A percentile compares a stretch with the other conserved stretches of the same genome.
Evolutionary conservation across 2,113 vertebrate species (phyloP).

Genomic region (Passer domesticus): DNA sequence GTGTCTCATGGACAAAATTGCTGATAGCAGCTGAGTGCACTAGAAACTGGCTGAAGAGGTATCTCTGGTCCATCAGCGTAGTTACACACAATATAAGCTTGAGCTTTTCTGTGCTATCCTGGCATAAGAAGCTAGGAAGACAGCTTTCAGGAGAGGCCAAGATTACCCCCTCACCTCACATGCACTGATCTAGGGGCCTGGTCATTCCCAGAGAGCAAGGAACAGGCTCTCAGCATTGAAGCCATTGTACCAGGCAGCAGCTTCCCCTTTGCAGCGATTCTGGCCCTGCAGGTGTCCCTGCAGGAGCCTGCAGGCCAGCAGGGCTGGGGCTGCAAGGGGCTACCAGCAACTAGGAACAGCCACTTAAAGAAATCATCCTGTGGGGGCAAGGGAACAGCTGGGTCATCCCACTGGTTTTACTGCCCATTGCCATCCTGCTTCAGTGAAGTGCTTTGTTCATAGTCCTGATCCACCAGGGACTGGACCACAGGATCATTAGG

Average conservation of each 20-base stretch:
- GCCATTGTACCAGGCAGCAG: not conserved
- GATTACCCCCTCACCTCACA: not conserved
- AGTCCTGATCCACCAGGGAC: not conserved
- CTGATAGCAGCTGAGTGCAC: not conserved
- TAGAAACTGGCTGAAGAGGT: not conserved
- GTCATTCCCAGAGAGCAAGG: not conserved
- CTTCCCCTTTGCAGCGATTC: not conserved
- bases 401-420: not conserved
- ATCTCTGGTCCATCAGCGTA: not conserved
- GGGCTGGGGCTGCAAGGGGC: not conserved
- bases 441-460: not conserved
- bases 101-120: not conserved
- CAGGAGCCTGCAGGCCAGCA: not conserved
- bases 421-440: not conserved
- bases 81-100: not conserved
- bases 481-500: not conserved
- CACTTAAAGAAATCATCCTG: not conserved
- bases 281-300: not conserved
- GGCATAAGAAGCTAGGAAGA: not conserved
- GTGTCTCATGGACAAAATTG: not conserved
- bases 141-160: not conserved
- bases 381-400: not conserved
- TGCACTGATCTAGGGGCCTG: not conserved
- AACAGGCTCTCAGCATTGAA: not conserved
- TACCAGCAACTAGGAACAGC: not conserved